phyloP scores from a whole-genome alignment of 2,888 invertebrate genomes.

The Lumbricus terrestris region DNA sequence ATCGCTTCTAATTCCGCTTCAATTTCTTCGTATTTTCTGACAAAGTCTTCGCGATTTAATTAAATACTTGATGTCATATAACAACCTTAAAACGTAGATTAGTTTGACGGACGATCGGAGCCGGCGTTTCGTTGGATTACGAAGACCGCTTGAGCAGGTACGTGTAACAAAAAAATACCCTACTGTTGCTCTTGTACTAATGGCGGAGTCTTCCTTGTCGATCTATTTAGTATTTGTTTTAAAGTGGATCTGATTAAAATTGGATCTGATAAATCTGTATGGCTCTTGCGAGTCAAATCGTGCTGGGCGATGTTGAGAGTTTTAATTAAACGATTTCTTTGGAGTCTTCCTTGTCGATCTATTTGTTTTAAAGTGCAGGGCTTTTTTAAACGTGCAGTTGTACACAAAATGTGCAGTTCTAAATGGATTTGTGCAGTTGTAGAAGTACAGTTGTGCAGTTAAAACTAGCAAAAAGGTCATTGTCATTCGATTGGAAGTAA shows the following conservation, averaged over 20 bases:
- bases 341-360: not conserved
- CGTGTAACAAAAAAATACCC: not conserved
- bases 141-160: not conserved
- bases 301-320: not conserved
- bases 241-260: not conserved
- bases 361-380: too few relatives aligned
- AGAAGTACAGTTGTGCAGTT: too few relatives aligned
- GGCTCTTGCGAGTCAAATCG: not conserved
- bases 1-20: not conserved
- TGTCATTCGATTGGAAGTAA: too few relatives aligned
- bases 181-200: not conserved
- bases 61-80: not conserved
- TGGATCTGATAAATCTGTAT: not conserved
- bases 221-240: not conserved
- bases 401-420: too few relatives aligned
- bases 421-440: too few relatives aligned
- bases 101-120: slow-evolving; percentile 3
- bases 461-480: too few relatives aligned
- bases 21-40: slow-evolving; percentile 3
- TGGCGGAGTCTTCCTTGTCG: not conserved
- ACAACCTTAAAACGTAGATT: not conserved
- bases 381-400: too few relatives aligned
- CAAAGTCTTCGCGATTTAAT: not conserved
- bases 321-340: not conserved
- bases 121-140: not conserved